Conservation (phyloP, 2,113 vertebrate genomes). For the Dromiciops gliroides region DNA sequence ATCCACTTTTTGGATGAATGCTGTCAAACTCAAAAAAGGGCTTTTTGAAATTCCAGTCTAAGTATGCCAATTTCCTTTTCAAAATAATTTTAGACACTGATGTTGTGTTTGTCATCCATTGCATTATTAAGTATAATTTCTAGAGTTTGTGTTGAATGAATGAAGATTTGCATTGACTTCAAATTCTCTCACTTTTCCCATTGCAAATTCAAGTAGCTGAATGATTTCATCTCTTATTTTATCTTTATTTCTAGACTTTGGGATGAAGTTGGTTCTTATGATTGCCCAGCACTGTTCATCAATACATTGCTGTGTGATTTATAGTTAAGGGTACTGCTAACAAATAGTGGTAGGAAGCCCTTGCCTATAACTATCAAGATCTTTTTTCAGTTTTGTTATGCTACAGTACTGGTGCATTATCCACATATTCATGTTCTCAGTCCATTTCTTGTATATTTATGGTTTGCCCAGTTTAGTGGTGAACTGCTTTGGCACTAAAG, state of each 20-base stretch:
- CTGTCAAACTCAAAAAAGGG: background rate
- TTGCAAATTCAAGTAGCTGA: background rate
- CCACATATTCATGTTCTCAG: background rate
- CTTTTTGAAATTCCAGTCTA: background rate
- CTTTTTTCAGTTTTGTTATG: background rate
- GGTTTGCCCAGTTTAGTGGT: background rate
- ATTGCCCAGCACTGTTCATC: background rate
- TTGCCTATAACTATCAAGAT: background rate
- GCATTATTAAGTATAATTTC: background rate
- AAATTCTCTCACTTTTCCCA: background rate
- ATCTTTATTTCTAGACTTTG: background rate
- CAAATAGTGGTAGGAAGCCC: background rate
- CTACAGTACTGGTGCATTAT: background rate
- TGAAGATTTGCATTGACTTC: background rate
- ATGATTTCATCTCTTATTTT: background rate
- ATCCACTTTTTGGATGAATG: background rate
- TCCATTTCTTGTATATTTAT: background rate
- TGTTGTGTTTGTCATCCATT: background rate
- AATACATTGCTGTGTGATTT: background rate
- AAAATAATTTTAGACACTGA: background rate
- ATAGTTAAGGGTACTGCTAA: background rate
- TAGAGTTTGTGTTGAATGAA: background rate
- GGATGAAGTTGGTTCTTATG: background rate
- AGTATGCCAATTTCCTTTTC: background rate
- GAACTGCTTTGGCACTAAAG: background rate